Evolutionary conservation across 2,888 invertebrate species (phyloP).

Genomic region (Xestia sexstrigata): DNA sequence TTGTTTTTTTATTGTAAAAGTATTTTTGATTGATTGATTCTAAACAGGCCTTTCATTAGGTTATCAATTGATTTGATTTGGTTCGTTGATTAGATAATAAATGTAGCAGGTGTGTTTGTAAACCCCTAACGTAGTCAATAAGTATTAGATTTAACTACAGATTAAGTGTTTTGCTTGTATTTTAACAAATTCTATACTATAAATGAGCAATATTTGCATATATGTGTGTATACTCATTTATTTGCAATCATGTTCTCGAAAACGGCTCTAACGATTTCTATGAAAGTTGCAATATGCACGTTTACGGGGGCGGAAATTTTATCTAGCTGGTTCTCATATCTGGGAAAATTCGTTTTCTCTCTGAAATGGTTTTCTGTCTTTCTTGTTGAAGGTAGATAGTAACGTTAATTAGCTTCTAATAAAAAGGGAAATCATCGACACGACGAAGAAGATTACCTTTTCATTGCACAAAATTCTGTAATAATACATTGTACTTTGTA

Average conservation of each 20-base stretch:
- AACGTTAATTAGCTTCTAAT: too few species aligned
- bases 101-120: background rate
- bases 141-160: background rate
- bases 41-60: background rate
- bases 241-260: background rate
- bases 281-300: background rate
- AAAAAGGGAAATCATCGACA: too few species aligned
- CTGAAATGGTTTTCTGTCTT: too few species aligned
- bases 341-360: too few species aligned
- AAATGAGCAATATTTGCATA: background rate
- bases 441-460: too few species aligned
- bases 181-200: background rate
- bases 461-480: too few species aligned
- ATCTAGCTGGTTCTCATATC: too few species aligned
- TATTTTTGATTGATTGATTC: constrained; percentile 1
- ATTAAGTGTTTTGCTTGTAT: background rate
- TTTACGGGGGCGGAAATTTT: background rate
- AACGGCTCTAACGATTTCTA: background rate
- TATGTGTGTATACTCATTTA: too few species aligned
- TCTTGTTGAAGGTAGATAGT: too few species aligned
- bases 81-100: constrained; percentile 22
- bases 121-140: background rate
- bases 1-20: background rate
- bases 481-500: too few species aligned
- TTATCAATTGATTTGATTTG: background rate